Evolutionary conservation across 2,113 vertebrate species (phyloP), one percentile per base, ranked within the genome.

Genomic region (Eudyptes chrysolophus): DNA sequence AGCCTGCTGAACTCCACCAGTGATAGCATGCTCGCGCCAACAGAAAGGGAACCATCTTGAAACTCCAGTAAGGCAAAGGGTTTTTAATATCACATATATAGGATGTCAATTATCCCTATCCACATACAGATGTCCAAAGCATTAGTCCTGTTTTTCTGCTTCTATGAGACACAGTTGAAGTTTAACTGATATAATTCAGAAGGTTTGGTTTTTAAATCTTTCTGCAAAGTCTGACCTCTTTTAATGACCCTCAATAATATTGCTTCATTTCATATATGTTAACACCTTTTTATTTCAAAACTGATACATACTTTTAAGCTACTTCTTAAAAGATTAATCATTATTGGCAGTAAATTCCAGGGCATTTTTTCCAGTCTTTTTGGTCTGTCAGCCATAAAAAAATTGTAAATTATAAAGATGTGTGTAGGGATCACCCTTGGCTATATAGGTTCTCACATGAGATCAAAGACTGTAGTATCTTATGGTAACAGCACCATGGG

Each of bases 11-110:
- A 25, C 36, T 52, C 38, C 32, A 71, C 19, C 60, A 65, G 26
- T 3, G 22, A 40, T 0, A 20, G 9, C 12, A 38, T 3, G 6
- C 21, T 62, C 2, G 0, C 0, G 2, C 7, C 34, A 54, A 10
- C 1, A 3, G 38, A 42, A 65, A 42, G 22, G 58, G 68, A 92
- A 64, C 5, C 25, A 58, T 25, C 5, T 4, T 17, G 14, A 34
- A 70, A 52, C 34, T 22, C 25, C 12, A 0, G 38, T 10, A 26
- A 65, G 13, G 26, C 26, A 65, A 76, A 62, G 10, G 9, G 17
- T 2, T 64, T 70, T 40, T 65, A 57, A 46, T 13, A 54, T n/a
- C 34, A 15, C 34, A 36, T 13, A 10, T 0, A 24, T 0, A 34
- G 18, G 6, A 54, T 20, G 2, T 24, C 38, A 65, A 0, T 40